Evolutionary conservation across 92 coral and sea anemone species (phyloP).

Genomic region (Bergia sp.): DNA sequence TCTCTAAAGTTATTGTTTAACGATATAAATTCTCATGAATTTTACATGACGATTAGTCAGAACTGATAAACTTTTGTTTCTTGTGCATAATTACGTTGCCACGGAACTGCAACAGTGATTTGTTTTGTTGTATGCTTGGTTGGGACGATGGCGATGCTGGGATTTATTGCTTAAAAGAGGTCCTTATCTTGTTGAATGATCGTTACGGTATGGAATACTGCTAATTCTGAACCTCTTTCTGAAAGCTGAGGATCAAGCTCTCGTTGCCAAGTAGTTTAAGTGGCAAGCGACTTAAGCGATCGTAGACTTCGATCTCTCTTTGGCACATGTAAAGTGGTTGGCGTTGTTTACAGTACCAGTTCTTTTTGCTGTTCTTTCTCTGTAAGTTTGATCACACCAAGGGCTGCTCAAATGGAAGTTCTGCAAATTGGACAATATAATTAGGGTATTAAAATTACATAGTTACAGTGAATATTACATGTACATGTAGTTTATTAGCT

Average conservation of each 20-base stretch:
- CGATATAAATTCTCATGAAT: background rate
- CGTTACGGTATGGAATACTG: background rate
- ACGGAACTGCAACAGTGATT: background rate
- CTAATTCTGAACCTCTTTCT: background rate
- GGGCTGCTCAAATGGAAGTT: too few relatives aligned
- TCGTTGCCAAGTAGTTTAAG: background rate
- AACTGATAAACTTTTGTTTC: background rate
- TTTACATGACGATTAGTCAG: background rate
- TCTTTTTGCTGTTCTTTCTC: too few relatives aligned
- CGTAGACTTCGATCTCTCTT: too few relatives aligned
- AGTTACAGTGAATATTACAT: too few relatives aligned
- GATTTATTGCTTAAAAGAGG: background rate
- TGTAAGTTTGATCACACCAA: too few relatives aligned
- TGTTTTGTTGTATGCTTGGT: conserved; percentile 10
- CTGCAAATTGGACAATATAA: too few relatives aligned
- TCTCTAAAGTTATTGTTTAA: background rate
- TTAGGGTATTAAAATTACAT: too few relatives aligned
- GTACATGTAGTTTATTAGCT: too few relatives aligned
- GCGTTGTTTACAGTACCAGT: too few relatives aligned
- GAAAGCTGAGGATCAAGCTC: background rate
- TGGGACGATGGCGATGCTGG: background rate
- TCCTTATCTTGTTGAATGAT: background rate
- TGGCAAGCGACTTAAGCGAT: background rate
- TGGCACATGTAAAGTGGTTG: too few relatives aligned
- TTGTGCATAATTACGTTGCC: conserved; percentile 67